Percentiles rank a stretch among this genome's conserved stretches.
Evolutionary conservation across 1,140 invertebrate species (phyloP).

Genomic region (Cylas formicarius): DNA sequence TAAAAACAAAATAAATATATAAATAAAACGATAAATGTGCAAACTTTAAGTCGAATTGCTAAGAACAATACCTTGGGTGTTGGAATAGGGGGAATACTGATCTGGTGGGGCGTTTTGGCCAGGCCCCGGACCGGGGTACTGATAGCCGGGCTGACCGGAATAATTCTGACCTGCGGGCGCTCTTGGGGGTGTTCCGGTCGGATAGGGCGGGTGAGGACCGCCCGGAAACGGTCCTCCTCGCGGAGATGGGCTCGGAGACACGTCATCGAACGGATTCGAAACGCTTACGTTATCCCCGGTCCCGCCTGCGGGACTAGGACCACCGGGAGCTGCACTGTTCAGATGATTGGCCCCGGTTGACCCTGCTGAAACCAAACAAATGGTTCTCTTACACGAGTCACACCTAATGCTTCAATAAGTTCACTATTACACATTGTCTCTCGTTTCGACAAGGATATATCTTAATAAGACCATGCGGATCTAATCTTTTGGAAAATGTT

Average conservation of each 20-base stretch:
- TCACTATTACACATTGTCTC: too few relatives aligned
- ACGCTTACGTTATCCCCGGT: slow-evolving; percentile 63
- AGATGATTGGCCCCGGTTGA: slow-evolving; percentile 38
- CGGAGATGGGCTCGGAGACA: slow-evolving; percentile 48
- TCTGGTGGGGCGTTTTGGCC: slow-evolving; percentile 44
- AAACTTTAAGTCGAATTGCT: neutral
- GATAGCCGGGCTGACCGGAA: slow-evolving; percentile 34
- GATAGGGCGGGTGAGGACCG: slow-evolving; percentile 44
- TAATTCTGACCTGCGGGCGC: slow-evolving; percentile 27
- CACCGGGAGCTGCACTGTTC: slow-evolving; percentile 41
- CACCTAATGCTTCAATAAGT: too few relatives aligned
- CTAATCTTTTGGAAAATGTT: too few relatives aligned
- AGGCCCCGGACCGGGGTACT: slow-evolving; percentile 40
- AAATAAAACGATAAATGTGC: slow-evolving; percentile 1
- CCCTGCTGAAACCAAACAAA: slow-evolving; percentile 23
- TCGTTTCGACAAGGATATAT: too few relatives aligned
- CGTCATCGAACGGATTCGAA: slow-evolving; percentile 77
- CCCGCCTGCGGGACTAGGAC: slow-evolving; percentile 41
- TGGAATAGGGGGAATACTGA: slow-evolving; percentile 52
- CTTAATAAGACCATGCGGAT: too few relatives aligned
- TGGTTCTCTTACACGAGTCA: too few relatives aligned
- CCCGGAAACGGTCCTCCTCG: slow-evolving; percentile 35
- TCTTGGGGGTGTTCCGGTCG: slow-evolving; percentile 38
- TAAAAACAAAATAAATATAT: slow-evolving; percentile 16
- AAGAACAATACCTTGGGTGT: slow-evolving; percentile 43